Conservation (phyloP, 2,113 vertebrate genomes). For the Kryptolebias marmoratus region DNA sequence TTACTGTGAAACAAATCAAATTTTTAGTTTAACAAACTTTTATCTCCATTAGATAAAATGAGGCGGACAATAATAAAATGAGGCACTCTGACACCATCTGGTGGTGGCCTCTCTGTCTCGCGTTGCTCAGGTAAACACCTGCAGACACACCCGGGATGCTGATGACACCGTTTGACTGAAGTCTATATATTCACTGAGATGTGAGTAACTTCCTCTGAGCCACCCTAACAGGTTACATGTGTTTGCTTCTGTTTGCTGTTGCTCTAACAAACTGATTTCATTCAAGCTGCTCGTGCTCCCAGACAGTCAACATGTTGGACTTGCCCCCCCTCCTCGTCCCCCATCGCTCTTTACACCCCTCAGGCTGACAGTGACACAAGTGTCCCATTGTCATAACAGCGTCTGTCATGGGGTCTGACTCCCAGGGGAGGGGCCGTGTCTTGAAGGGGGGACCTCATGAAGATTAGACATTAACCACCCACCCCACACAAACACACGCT, state of each 20-base stretch:
- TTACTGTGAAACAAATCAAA: neutral
- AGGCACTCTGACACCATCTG: slow-evolving; percentile 9
- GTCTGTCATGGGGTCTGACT: slow-evolving; percentile 51
- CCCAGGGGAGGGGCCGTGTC: slow-evolving; percentile 38
- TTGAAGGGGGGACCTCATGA: slow-evolving; percentile 48
- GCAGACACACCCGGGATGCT: neutral
- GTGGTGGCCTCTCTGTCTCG: slow-evolving; percentile 4
- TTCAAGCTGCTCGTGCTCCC: slow-evolving; percentile 5
- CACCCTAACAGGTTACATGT: neutral
- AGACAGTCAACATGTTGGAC: slow-evolving; percentile 44
- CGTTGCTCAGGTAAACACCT: neutral
- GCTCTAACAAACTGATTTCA: neutral
- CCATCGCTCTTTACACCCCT: slow-evolving; percentile 46
- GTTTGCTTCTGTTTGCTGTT: neutral
- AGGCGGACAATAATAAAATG: neutral
- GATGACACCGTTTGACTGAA: neutral
- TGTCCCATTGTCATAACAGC: slow-evolving; percentile 70
- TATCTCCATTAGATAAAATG: neutral
- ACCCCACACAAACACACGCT: slow-evolving; percentile 16
- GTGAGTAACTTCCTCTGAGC: neutral
- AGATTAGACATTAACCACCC: slow-evolving; percentile 72
- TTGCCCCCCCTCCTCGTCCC: neutral
- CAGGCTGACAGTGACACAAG: slow-evolving; percentile 69
- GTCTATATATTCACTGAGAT: slow-evolving; percentile 5
- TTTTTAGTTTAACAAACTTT: neutral